Base-by-base conservation (phyloP, 1,140 invertebrate species). In the Thereuonema tuberculata region DNA sequence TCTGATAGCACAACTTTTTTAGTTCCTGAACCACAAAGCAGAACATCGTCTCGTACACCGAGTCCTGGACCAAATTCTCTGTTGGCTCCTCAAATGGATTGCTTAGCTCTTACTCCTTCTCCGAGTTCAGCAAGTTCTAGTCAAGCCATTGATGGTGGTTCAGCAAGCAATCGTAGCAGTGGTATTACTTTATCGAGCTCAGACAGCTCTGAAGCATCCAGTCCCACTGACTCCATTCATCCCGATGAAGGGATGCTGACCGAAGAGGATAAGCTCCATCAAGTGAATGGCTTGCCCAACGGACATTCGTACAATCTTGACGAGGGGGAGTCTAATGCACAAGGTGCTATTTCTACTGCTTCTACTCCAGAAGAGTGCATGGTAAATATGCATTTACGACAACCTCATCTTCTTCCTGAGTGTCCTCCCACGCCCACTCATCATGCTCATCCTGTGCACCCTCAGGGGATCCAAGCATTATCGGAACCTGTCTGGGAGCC, bases 371-470 rank as follows among this genome's bases (percentile, higher is more conserved):
- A 50, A 12, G 48, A 50, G 5, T 12, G 3, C 9, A 5, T 20
- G 5, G 9, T 50, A 12, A 9, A 50, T 50, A 24, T 5, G 5
- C 48, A 50, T 14, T 20, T 50, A 5, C 5, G 48, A 20, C 48
- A 50, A 50, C 3, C 17, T 24, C 48, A 50, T 24, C 21, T 50
- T 5, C 62, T 66, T 25, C 61, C 47, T 43, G 61, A 49, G 28
- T 90, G 87, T 69, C 86, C 84, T 5, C 86, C 87, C 0, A 89
- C 86, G 0, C 86, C 87, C 0, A 89, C 86, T 0, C 87, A 89
- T 72, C 85, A 86, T 9, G 12, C 49, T 12, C 15, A 24, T 26
- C 59, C 49, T 25, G 27, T n/a, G 5, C 15, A 9, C 2, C n/a
- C 24, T 27, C 53, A 55, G 27, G 21, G 14, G 3, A 14, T 55